Evolutionary conservation across 2,888 invertebrate species (phyloP), one percentile per base, ranked within the genome.

Genomic region (Caenorhabditis sp.): DNA sequence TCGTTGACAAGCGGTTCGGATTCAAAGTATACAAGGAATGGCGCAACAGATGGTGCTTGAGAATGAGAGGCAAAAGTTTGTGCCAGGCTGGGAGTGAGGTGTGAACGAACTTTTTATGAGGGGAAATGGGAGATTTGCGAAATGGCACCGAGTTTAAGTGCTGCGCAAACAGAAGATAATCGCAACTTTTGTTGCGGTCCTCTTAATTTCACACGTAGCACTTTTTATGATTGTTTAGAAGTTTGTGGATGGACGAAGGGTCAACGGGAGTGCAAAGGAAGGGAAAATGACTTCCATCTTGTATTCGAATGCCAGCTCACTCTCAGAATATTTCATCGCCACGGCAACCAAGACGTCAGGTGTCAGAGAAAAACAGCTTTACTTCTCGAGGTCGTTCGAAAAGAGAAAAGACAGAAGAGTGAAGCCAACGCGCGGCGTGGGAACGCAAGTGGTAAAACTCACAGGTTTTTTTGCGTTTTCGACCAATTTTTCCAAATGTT

Each of bases 391-490:
- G 2, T 35, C 35, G 2, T 9, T 7, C 1, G 24, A 35, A 4
- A 15, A n/a, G n/a, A 41, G 11, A 55, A 9, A 24, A 20, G 37
- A 6, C n/a, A 5, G 20, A 37, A 53, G 15, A 3, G 13, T 17
- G 6, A 7, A 9, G 9, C 35, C 27, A 17, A 27, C 2, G 30
- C 1, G 7, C 26, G 4, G 55, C 13, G 35, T 15, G 7, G 26
- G 4, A 9, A 9, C 9, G 35, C 2, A 2, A 35, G 9, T 35
- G 9, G 35, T 9, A 9, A 48, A 35, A 13, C 22, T 22, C 55
- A 70, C 70, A 52, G 37, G 45, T 11, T 59, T 70, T 70, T 70
- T 70, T 53, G 39, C 59, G 59, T 52, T 56, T 66, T 35, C 65
- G 55, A 17, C 46, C 52, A 55, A 65, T 55, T 39, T 37, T 46